Conservation (phyloP, 2,113 vertebrate species). For the Syrrhaptes paradoxus region DNA sequence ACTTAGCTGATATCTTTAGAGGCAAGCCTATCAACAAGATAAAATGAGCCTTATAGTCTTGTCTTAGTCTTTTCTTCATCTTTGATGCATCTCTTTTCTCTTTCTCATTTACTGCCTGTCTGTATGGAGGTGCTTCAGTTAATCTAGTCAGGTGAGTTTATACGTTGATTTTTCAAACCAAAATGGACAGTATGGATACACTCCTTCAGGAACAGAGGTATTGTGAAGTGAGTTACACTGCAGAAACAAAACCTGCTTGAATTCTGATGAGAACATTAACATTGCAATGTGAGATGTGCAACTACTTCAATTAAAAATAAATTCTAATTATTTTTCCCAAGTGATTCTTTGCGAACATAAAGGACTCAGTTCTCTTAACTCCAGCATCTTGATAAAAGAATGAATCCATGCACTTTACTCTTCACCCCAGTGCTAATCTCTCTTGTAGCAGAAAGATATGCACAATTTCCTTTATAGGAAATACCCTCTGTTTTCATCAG, state of each 20-base stretch:
- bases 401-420: not conserved
- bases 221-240: not conserved
- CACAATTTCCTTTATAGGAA: not conserved
- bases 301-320: not conserved
- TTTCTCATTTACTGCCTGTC: not conserved
- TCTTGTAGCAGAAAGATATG: not conserved
- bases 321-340: not conserved
- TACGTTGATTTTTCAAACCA: not conserved
- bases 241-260: slow-evolving; percentile 12
- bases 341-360: not conserved
- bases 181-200: not conserved
- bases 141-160: not conserved
- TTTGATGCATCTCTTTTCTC: not conserved
- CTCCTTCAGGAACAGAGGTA: not conserved
- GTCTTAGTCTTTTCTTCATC: not conserved
- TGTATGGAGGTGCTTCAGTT: not conserved
- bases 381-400: not conserved
- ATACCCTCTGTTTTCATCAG: not conserved
- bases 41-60: not conserved
- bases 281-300: not conserved
- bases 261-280: not conserved
- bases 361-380: not conserved
- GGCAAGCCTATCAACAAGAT: not conserved
- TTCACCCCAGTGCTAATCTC: not conserved
- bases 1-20: not conserved